phyloP scores from a whole-genome alignment of 2,888 invertebrate genomes.

The Gari tellinella region DNA sequence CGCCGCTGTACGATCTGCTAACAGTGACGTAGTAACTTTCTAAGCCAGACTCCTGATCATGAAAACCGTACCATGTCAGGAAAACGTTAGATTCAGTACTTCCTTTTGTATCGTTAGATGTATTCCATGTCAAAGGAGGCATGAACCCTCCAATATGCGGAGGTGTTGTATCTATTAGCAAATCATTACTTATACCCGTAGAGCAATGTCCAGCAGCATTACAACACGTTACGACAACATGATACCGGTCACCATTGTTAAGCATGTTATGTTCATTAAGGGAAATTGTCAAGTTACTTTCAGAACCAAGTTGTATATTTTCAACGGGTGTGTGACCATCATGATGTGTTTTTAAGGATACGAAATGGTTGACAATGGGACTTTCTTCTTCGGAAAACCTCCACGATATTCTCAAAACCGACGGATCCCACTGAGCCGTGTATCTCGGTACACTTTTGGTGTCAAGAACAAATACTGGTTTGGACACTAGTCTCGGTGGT shows the following conservation, averaged over 20 bases:
- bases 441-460: neutral
- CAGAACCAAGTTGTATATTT: slow-evolving; percentile 34
- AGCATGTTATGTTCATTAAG: slow-evolving; percentile 39
- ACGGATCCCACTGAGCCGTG: slow-evolving; percentile 49
- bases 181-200: slow-evolving; percentile 32
- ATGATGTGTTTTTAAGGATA: slow-evolving; percentile 47
- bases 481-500: slow-evolving; percentile 18
- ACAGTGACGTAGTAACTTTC: slow-evolving; percentile 41
- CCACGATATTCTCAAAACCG: slow-evolving; percentile 46
- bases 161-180: slow-evolving; percentile 66
- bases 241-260: slow-evolving; percentile 56
- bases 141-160: slow-evolving; percentile 67
- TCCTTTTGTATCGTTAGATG: neutral
- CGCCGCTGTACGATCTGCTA: slow-evolving; percentile 45
- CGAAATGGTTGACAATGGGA: slow-evolving; percentile 41
- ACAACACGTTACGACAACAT: slow-evolving; percentile 51
- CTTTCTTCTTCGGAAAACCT: slow-evolving; percentile 53
- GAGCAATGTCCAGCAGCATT: slow-evolving; percentile 64
- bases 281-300: slow-evolving; percentile 37
- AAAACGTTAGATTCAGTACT: slow-evolving; percentile 12
- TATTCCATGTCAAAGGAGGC: slow-evolving; percentile 48
- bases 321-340: slow-evolving; percentile 55
- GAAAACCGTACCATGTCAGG: slow-evolving; percentile 64
- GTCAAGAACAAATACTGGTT: slow-evolving; percentile 17
- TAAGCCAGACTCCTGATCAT: slow-evolving; percentile 60